phyloP scores from a whole-genome alignment of 2,888 invertebrate species.

The Reticulitermes lucifugus region DNA sequence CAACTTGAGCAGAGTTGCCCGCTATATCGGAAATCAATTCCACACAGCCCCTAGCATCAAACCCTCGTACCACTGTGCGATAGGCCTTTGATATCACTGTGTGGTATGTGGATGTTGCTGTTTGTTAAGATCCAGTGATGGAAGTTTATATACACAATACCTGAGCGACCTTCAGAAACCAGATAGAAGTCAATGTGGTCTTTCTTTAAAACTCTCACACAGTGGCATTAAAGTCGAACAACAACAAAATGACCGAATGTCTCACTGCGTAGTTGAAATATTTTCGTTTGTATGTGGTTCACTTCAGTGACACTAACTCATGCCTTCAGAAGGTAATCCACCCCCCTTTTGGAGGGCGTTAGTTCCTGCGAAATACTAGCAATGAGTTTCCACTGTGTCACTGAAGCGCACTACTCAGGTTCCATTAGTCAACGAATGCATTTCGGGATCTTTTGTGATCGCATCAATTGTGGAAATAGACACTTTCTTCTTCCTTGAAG shows the following conservation, averaged over 20 bases:
- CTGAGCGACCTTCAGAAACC: background rate
- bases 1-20: background rate
- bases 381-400: constrained; percentile 52
- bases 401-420: constrained; percentile 56
- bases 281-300: background rate
- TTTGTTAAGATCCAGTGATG: constrained; percentile 10
- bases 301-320: constrained; percentile 37
- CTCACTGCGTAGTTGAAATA: background rate
- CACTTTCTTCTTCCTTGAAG: constrained; percentile 51
- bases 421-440: constrained; percentile 56
- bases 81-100: constrained; percentile 5
- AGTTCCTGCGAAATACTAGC: constrained; percentile 46
- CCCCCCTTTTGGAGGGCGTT: background rate
- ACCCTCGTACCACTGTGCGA: background rate
- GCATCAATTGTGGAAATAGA: constrained; percentile 58
- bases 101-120: background rate
- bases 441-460: constrained; percentile 58
- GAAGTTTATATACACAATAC: background rate
- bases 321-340: background rate
- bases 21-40: constrained; percentile 36
- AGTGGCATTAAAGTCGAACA: constrained; percentile 15
- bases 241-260: constrained; percentile 26
- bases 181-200: background rate
- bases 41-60: constrained; percentile 11
- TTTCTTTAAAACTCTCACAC: background rate